Evolutionary conservation across 2,888 invertebrate genomes (phyloP), one percentile per base, ranked within the genome.

Genomic region (Scaptomyza cyrtandrae): DNA sequence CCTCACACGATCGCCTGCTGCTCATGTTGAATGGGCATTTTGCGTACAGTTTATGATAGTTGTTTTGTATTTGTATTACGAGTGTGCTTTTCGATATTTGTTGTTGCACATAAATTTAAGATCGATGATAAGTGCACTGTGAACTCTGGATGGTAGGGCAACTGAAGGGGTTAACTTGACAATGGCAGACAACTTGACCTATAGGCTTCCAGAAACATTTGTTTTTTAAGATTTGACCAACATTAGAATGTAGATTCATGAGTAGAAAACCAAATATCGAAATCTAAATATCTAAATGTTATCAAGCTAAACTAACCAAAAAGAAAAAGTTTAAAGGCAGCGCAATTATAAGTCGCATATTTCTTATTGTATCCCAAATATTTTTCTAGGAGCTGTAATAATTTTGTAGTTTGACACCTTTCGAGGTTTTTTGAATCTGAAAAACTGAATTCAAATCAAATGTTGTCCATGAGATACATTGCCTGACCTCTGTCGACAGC

Each of bases 1-100:
- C 85, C 82, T 85, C 82, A 82, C 85, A 82, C 87, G 87, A 80
- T 69, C 70, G 53, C 80, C 86, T 48, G 71, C 78, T 56, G 81
- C 66, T 71, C 70, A 71, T 66, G 76, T 60, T 78, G 33, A 78
- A 79, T 72, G 63, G 63, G 69, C 82, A 52, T 88, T 77, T 80
- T 88, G 72, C 75, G 75, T 88, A 77, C 61, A 66, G 53, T 63
- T 84, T 80, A 75, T 84, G 80, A 80, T 45, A 60, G 69, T 55
- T 59, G 50, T 11, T 35, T 19, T 24, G 10, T n/a, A 56, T 63
- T 44, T 56, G 19, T 54, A 37, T 35, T 46, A 57, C 35, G 35
- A 35, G 35, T 37, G 37, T 55, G 58, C 52, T 59, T 59, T 58
- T 46, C 24, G 31, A 44, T 54, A 56, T 58, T 67, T 71, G 53